Evolutionary conservation across 2,113 vertebrate genomes (phyloP).

Genomic region (Scortum barcoo): DNA sequence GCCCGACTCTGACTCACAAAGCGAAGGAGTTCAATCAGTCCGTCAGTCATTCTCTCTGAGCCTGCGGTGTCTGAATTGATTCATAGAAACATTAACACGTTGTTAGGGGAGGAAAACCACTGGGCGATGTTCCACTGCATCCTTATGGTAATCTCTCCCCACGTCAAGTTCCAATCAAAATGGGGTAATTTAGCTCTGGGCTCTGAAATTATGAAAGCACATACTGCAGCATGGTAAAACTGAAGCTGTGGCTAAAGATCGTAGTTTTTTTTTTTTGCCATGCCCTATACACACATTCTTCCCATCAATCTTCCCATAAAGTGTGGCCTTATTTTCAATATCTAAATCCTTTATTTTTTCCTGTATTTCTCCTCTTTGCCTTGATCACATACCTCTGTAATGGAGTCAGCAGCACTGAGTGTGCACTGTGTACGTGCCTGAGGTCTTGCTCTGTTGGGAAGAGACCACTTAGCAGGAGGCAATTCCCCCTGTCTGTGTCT

Average conservation of each 20-base stretch:
- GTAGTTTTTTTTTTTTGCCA: not conserved
- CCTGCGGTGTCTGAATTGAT: conserved; percentile 68
- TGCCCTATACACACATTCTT: conserved; percentile 15
- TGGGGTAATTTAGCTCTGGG: conserved; percentile 47
- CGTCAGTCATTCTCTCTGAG: conserved; percentile 56
- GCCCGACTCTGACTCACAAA: conserved; percentile 58
- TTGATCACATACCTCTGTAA: conserved; percentile 45
- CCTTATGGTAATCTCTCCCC: conserved; percentile 61
- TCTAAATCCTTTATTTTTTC: conserved; percentile 25
- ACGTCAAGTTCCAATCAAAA: conserved; percentile 61
- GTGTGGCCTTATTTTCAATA: conserved; percentile 23
- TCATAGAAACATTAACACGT: conserved; percentile 70
- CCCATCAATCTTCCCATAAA: conserved; percentile 42
- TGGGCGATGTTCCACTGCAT: conserved; percentile 55
- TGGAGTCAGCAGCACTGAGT: conserved; percentile 48
- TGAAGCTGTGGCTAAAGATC: conserved; percentile 10
- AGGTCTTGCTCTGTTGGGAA: conserved; percentile 55
- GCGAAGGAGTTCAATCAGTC: conserved; percentile 52
- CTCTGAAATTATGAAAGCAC: conserved; percentile 45
- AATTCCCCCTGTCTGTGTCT: conserved; percentile 63
- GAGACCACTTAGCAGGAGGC: conserved; percentile 63
- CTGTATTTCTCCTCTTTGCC: conserved; percentile 12
- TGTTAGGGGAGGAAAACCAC: conserved; percentile 61
- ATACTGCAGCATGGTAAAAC: conserved; percentile 15
- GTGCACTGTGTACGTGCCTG: conserved; percentile 48